Evolutionary conservation across 2,888 invertebrate genomes (phyloP), one percentile per base, ranked within the genome.

Genomic region (Proisotoma minuta): DNA sequence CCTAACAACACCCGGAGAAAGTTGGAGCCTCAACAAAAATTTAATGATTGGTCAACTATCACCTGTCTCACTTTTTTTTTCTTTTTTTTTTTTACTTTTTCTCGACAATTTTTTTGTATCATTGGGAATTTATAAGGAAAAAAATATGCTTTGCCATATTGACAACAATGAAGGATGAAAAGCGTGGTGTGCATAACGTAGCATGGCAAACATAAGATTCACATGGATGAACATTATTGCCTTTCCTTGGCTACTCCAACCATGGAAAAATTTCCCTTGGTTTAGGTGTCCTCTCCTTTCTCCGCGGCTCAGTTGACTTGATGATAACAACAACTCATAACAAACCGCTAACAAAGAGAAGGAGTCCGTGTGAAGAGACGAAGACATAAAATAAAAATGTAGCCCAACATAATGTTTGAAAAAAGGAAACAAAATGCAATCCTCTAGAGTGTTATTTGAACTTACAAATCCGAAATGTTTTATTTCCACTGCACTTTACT

Each of bases 161-260:
- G n/a, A n/a, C n/a, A n/a, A n/a, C n/a, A n/a, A n/a, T n/a, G n/a
- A n/a, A n/a, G n/a, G n/a, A n/a, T n/a, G n/a, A n/a, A n/a, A n/a
- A n/a, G n/a, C 20, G 43, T 43, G 43, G 43, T 43, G 43, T 43
- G 43, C 18, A 43, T 43, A 43, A 43, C 43, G 43, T 43, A 43
- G 18, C 43, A 43, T 34, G 15, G 34, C 34, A 34, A 34, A 34
- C 34, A 34, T 49, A 24, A 24, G 49, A 49, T 49, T 49, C 49
- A 49, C 49, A 49, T 49, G 49, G 49, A 5, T 49, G 49, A 20
- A 49, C 49, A 49, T 49, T 24, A 22, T 43, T 43, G 43, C 43
- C 20, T 43, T 20, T 43, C 18, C 10, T 15, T 4, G 18, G 43
- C 18, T 15, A 10, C 34, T 4, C 18, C 43, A 43, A 20, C 10